A percentile compares a stretch with the other conserved stretches of the same genome.
These are phyloP conservation scores for Pseudobourletiella spinata DNA, from an alignment of 1,140 invertebrate genomes.

Conservation along the genomic window DNA sequence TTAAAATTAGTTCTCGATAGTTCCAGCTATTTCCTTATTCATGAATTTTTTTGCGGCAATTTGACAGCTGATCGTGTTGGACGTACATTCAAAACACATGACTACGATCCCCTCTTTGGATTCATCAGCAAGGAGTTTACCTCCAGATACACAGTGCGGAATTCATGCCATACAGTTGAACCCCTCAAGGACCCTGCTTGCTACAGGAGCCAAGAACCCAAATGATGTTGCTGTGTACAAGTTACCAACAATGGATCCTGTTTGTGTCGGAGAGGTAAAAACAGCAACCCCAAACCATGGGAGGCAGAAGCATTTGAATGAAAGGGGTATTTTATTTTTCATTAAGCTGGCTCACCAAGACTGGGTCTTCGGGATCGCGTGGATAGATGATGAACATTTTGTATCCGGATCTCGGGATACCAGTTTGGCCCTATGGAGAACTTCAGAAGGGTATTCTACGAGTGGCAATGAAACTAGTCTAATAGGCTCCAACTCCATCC, in stretches of 20 bases:
- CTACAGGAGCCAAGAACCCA: slow-evolving; percentile 85
- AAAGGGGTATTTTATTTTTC: too few relatives aligned
- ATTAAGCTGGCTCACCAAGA: slow-evolving; percentile 71
- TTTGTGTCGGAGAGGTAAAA: slow-evolving; percentile 77
- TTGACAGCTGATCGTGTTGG: slow-evolving; percentile 72
- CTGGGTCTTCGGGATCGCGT: slow-evolving; percentile 92
- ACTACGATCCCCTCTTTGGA: slow-evolving; percentile 74
- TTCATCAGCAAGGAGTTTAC: slow-evolving; percentile 38
- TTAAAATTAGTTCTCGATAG: too few relatives aligned
- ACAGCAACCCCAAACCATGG: too few relatives aligned
- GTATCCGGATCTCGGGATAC: slow-evolving; percentile 88
- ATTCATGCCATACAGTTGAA: slow-evolving; percentile 91
- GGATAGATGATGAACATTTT: slow-evolving; percentile 91
- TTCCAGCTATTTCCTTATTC: too few relatives aligned
- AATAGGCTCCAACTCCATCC: background rate
- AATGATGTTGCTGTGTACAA: slow-evolving; percentile 88
- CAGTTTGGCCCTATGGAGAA: slow-evolving; percentile 46
- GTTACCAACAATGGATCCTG: slow-evolving; percentile 83
- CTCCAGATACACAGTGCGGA: slow-evolving; percentile 60
- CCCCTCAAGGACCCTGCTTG: slow-evolving; percentile 77
- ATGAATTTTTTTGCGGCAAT: too few relatives aligned
- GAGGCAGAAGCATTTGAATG: too few relatives aligned
- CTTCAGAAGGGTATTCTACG: slow-evolving; percentile 35
- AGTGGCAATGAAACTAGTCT: background rate
- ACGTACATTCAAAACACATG: slow-evolving; percentile 64